phyloP scores from a whole-genome alignment of 2,888 invertebrate genomes.

The Artemia sinica region DNA sequence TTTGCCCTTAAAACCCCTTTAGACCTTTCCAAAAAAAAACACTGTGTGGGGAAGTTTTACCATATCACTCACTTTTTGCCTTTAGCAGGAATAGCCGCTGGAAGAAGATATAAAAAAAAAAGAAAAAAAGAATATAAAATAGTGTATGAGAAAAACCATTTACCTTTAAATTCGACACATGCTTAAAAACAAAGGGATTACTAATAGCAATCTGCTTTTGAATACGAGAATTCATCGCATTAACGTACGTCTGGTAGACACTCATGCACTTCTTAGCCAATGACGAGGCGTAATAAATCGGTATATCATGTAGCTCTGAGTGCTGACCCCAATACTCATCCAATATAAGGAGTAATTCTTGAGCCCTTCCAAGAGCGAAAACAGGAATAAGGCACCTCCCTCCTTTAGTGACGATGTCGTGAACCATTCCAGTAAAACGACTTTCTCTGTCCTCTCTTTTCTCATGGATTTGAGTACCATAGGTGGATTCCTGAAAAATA shows the following conservation, averaged over 20 bases:
- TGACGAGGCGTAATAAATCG: slow-evolving; percentile 97
- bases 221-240: slow-evolving; percentile 98
- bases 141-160: slow-evolving; percentile 21
- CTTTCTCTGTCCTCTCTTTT: slow-evolving; percentile 89
- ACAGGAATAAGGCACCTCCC: slow-evolving; percentile 96
- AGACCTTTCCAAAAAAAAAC: too few species aligned
- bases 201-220: slow-evolving; percentile 87
- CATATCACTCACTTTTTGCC: too few species aligned
- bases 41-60: too few species aligned
- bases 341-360: slow-evolving; percentile 76
- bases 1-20: too few species aligned
- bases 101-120: background rate
- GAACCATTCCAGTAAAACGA: slow-evolving; percentile 77
- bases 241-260: slow-evolving; percentile 97
- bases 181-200: slow-evolving; percentile 96
- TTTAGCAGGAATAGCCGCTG: background rate
- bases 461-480: slow-evolving; percentile 97
- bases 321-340: slow-evolving; percentile 98
- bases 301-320: slow-evolving; percentile 91
- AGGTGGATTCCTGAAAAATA: slow-evolving; percentile 71
- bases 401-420: slow-evolving; percentile 90
- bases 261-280: slow-evolving; percentile 99
- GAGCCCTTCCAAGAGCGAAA: slow-evolving; percentile 92
- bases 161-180: slow-evolving; percentile 81
- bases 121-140: slow-evolving; percentile 1